A percentile compares a stretch with the other conserved stretches of the same genome.
Conservation (phyloP, 2,888 invertebrate genomes). For the Omphaloscelis lunosa region DNA sequence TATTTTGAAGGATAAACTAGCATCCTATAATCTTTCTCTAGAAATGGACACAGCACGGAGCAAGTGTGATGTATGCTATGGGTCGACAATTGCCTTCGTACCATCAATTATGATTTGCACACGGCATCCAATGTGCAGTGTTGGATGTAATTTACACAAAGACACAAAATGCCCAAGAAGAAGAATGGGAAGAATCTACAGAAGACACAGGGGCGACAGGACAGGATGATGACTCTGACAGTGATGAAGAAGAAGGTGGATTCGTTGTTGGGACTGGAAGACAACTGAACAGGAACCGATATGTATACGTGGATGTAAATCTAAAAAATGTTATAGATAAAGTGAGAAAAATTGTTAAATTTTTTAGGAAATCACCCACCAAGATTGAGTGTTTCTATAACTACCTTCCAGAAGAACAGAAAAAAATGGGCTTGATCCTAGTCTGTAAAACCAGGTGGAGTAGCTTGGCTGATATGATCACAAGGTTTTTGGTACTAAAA, state of each 20-base stretch:
- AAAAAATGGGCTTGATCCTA: constrained; percentile 1
- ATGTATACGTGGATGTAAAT: constrained; percentile 8
- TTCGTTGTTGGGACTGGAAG: constrained; percentile 9
- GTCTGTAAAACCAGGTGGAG: constrained; percentile 12
- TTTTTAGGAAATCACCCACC: constrained; percentile 22
- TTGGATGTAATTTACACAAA: constrained; percentile 34
- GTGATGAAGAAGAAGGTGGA: constrained; percentile 22
- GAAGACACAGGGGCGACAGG: constrained; percentile 20
- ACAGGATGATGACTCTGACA: constrained; percentile 22
- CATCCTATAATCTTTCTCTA: constrained; percentile 3
- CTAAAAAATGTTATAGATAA: constrained; percentile 15
- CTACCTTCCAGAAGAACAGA: constrained; percentile 17
- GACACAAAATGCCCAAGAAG: constrained; percentile 21
- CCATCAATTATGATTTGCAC: constrained; percentile 41
- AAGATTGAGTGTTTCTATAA: constrained; percentile 5
- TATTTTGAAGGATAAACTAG: constrained; percentile 16
- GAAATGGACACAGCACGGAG: constrained; percentile 9
- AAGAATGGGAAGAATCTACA: constrained; percentile 23
- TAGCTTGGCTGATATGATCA: constrained; percentile 9
- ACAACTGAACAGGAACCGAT: constrained; percentile 11
- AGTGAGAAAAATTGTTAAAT: constrained; percentile 21
- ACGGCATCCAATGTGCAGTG: too few relatives aligned
- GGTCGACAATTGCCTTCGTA: constrained; percentile 28
- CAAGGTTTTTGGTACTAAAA: constrained; percentile 30
- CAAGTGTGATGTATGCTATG: constrained; percentile 35